These are phyloP conservation scores for Clistopyga incitator DNA, from an alignment of 2,888 invertebrate genomes.

Conservation along the genomic window DNA sequence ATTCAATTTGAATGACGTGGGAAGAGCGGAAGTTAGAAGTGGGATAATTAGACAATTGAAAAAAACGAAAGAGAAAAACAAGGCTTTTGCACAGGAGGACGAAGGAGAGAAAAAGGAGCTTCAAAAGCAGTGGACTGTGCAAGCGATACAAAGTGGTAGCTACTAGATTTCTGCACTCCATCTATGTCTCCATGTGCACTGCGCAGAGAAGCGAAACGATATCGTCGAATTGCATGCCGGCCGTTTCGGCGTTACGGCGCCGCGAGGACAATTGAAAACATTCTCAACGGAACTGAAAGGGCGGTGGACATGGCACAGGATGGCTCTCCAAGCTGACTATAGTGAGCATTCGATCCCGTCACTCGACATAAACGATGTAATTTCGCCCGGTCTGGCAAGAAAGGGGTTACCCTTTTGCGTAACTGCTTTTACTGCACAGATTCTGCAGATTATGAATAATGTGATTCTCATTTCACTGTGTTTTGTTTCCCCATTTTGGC, in stretches of 20 bases:
- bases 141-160: slow-evolving; percentile 24
- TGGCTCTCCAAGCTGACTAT: slow-evolving; percentile 23
- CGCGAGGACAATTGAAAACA: slow-evolving; percentile 55
- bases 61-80: background rate
- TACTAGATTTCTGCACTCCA: slow-evolving; percentile 49
- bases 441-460: slow-evolving; percentile 24
- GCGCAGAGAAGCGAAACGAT: slow-evolving; percentile 44
- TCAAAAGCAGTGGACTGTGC: slow-evolving; percentile 9
- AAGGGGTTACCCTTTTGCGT: background rate
- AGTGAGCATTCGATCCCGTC: slow-evolving; percentile 19
- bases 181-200: slow-evolving; percentile 18
- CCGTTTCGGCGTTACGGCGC: slow-evolving; percentile 53
- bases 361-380: slow-evolving; percentile 44
- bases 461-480: slow-evolving; percentile 13
- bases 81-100: background rate
- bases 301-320: slow-evolving; percentile 14
- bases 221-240: slow-evolving; percentile 47
- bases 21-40: background rate
- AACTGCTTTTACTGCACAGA: background rate
- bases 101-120: background rate
- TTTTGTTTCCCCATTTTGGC: slow-evolving; percentile 14
- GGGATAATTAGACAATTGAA: background rate
- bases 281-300: slow-evolving; percentile 40
- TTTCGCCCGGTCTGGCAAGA: slow-evolving; percentile 17
- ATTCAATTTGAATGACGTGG: slow-evolving; percentile 2